These are phyloP conservation scores for Agraylea sexmaculata DNA, from an alignment of 1,140 invertebrate genomes.

Conservation along the genomic window DNA sequence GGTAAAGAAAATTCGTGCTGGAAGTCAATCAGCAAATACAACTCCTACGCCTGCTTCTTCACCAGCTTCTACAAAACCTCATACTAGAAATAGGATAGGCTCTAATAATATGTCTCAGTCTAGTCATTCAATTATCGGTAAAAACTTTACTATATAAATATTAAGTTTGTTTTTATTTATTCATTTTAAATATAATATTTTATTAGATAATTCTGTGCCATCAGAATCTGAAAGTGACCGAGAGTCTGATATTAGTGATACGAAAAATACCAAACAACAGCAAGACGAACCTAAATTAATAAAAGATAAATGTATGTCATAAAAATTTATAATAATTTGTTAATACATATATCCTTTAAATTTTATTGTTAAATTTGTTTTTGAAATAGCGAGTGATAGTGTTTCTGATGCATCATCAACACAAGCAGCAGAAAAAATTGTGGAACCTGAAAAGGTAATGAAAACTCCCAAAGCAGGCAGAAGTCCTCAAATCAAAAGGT, in stretches of 20 bases:
- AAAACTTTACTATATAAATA: not conserved
- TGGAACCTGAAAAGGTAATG: constrained; percentile 13
- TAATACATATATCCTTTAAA: not conserved
- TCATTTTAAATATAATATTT: constrained; percentile 7
- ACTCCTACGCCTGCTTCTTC: constrained; percentile 15
- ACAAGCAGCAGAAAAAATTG: not conserved
- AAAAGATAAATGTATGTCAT: constrained; percentile 17
- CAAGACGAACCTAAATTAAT: constrained; percentile 27
- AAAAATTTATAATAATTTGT: not conserved
- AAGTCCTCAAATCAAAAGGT: constrained; percentile 17
- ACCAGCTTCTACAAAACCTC: constrained; percentile 13
- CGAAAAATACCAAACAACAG: constrained; percentile 29
- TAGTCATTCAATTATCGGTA: constrained; percentile 18
- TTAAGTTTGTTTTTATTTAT: not conserved
- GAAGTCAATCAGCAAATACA: constrained; percentile 6
- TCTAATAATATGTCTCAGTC: constrained; percentile 24
- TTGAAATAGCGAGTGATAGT: constrained; percentile 1
- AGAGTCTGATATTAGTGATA: constrained; percentile 41
- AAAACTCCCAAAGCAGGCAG: constrained; percentile 11
- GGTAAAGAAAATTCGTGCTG: constrained; percentile 19
- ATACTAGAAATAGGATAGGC: constrained; percentile 17
- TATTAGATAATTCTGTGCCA: constrained; percentile 43
- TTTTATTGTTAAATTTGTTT: not conserved
- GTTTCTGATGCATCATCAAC: not conserved
- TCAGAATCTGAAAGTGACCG: constrained; percentile 48